phyloP scores from a whole-genome alignment of 64 coral and sea anemone species.

The Montipora foliosa region DNA sequence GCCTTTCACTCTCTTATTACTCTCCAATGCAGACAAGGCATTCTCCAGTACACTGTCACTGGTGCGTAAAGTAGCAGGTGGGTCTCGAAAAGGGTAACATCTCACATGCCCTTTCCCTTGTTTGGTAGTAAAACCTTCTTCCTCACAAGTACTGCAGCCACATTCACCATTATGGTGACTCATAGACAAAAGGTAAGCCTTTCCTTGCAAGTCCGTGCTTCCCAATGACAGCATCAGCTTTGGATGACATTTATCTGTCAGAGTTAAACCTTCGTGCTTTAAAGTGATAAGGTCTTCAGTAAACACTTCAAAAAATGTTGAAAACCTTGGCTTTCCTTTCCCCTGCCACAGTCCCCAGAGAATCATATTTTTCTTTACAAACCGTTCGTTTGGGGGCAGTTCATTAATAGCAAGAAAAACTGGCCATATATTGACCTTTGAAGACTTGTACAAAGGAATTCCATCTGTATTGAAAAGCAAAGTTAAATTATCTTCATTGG shows the following conservation, averaged over 20 bases:
- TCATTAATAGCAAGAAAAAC: background rate
- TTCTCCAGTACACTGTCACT: slow-evolving; percentile 24
- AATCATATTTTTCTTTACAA: slow-evolving; percentile 36
- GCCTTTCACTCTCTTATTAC: slow-evolving; percentile 31
- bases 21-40: slow-evolving; percentile 7
- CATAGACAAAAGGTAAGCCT: slow-evolving; percentile 53
- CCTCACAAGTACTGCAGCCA: slow-evolving; percentile 65
- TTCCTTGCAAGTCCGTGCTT: slow-evolving; percentile 44
- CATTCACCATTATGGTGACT: slow-evolving; percentile 56
- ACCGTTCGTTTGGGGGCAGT: background rate
- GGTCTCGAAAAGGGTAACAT: slow-evolving; percentile 67
- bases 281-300: slow-evolving; percentile 35
- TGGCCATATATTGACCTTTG: slow-evolving; percentile 37
- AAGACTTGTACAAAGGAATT: slow-evolving; percentile 53
- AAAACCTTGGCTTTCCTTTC: slow-evolving; percentile 46
- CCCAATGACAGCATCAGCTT: slow-evolving; percentile 8
- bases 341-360: slow-evolving; percentile 49
- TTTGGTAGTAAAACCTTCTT: slow-evolving; percentile 38
- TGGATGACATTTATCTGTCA: background rate
- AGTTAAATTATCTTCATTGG: slow-evolving; percentile 39
- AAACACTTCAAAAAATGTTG: slow-evolving; percentile 30
- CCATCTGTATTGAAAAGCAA: slow-evolving; percentile 73
- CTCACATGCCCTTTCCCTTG: slow-evolving; percentile 59
- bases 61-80: slow-evolving; percentile 11
- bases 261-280: slow-evolving; percentile 14